phyloP scores from a whole-genome alignment of 2,888 invertebrate species.

The Cantharis rufa region DNA sequence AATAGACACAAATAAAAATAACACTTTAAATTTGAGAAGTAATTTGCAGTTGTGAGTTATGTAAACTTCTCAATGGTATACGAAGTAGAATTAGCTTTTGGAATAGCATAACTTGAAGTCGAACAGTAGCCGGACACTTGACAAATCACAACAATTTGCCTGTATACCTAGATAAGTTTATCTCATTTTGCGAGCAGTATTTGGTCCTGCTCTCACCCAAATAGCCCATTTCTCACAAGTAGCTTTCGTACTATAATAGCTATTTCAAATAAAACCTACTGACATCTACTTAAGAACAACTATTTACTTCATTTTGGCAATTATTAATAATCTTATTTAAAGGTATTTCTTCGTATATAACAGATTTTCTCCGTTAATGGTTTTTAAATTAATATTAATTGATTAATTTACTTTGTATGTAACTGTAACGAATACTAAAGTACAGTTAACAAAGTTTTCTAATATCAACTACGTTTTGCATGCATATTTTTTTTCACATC shows the following conservation, averaged over 20 bases:
- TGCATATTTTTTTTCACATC: too few relatives aligned
- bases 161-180: conserved; percentile 46
- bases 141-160: conserved; percentile 48
- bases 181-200: conserved; percentile 35
- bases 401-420: neutral
- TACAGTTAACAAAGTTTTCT: too few relatives aligned
- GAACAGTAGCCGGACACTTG: conserved; percentile 41
- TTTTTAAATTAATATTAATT: neutral
- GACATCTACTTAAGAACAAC: conserved; percentile 37
- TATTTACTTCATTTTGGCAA: conserved; percentile 31
- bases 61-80: conserved; percentile 39
- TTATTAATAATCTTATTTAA: neutral
- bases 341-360: neutral
- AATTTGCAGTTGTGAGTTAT: conserved; percentile 41
- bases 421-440: too few relatives aligned
- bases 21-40: conserved; percentile 38
- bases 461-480: too few relatives aligned
- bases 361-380: neutral
- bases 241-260: conserved; percentile 10
- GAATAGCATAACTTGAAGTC: conserved; percentile 36
- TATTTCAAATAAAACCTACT: conserved; percentile 36
- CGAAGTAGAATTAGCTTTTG: conserved; percentile 42
- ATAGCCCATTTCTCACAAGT: conserved; percentile 15
- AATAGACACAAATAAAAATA: conserved; percentile 30
- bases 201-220: conserved; percentile 25